Base-by-base conservation (phyloP, 2,113 vertebrate species). In the Rhabdomys dilectus region DNA sequence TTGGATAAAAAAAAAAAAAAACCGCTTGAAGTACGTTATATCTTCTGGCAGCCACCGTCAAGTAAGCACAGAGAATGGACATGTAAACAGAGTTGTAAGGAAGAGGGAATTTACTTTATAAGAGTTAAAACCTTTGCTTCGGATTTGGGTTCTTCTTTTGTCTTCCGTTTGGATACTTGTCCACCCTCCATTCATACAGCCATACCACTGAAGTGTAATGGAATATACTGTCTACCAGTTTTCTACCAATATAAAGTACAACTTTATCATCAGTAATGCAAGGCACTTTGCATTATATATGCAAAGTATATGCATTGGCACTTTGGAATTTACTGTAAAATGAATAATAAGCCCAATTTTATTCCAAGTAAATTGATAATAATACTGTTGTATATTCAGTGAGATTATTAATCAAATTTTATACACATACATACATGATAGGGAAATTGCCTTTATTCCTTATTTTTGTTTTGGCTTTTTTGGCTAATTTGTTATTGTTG, bases 181-280 rank as follows among this genome's bases (percentile, higher is more conserved):
- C 42, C 2, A 2, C 24, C 8, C 34, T 53, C 16, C 51, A 11
- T 19, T 34, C 26, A 45, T 88, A n/a, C 4, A 48, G 12, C 73
- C 39, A 24, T 80, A 19, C 26, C 34, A 4, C n/a, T 86, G 15
- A 91, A 88, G 53, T 88, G 15, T 73, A 76, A 60, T 42, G 80
- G 31, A 60, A 42, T 89, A 7, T 12, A 51, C 62, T 95, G 91
- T 97, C 70, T 86, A 39, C 7, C 17, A 42, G 3, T 91, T 36
- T 68, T 16, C 21, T 53, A 15, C 39, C 60, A 11, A 2, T 45
- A 2, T 62, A 13, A 29, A 36, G 1, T 82, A 39, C 29, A 82
- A 2, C 29, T 68, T n/a, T 91, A 93, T 95, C 60, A 89, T 86
- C 88, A 66, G 73, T 17, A 89, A 91, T 94, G 68, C n/a, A 66